Evolutionary conservation across 2,113 vertebrate genomes (phyloP), one percentile per base, ranked within the genome.

Genomic region (Aphyosemion australe): DNA sequence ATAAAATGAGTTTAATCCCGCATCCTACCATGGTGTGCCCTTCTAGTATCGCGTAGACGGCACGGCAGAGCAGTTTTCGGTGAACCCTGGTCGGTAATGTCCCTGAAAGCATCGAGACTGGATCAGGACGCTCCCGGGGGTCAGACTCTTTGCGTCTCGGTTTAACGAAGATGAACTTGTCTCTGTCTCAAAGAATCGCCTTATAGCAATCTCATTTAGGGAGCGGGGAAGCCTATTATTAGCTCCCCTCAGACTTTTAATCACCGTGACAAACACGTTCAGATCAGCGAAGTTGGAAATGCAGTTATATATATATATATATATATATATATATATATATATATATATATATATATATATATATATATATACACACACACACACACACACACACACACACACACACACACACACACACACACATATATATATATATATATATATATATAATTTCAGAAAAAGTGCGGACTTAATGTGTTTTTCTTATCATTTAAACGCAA

Each of bases 151-250:
- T 71, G 76, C 74, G 82, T 76, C 82, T 90, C 78, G 73, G 63
- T 90, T 91, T 86, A 87, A 87, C 78, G 72, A 82, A 83, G 85
- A 88, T 84, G 74, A 83, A 85, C 82, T 74, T 64, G 78, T 84
- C 78, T 90, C 78, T 82, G 84, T 78, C 83, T 87, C 61, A 58
- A 69, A 53, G 68, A 79, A 82, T 82, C 87, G 68, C 58, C 83
- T 88, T 89, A 87, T 13, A 80, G 55, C 74, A 93, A 91, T 92
- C 90, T 69, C 84, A 78, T 89, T 86, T 77, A 65, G 43, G 64
- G 19, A 54, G 52, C 59, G 4, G 58, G 63, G 52, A 89, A 88
- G 72, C 85, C 87, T 87, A 91, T 91, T 86, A 90, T 88, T 90
- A 90, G 79, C 63, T 10, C 58, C 71, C 60, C 53, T 7, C 52